These are phyloP conservation scores for Ramphastos sulfuratus DNA, from an alignment of 2,113 vertebrate species.

Conservation along the genomic window DNA sequence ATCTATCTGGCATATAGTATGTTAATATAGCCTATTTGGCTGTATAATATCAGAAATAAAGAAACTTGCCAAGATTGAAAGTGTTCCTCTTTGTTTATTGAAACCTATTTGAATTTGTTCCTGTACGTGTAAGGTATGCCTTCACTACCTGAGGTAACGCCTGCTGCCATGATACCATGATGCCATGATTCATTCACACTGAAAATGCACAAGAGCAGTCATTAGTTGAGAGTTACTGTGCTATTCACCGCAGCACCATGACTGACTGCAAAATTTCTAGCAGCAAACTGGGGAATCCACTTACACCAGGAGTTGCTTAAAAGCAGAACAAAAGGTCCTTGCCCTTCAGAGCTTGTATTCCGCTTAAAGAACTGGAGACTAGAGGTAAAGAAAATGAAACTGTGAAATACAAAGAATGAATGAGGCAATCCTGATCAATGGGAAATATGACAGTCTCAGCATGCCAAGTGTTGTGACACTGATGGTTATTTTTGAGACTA, in stretches of 20 bases:
- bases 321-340: background rate
- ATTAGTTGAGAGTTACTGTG: background rate
- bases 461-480: background rate
- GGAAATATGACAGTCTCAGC: background rate
- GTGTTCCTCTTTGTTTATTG: background rate
- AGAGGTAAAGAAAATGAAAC: background rate
- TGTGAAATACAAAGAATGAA: background rate
- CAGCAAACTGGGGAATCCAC: background rate
- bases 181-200: background rate
- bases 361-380: background rate
- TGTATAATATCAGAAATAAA: background rate
- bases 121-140: background rate
- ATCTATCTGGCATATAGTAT: background rate
- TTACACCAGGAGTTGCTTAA: background rate
- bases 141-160: background rate
- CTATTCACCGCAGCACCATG: background rate
- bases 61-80: background rate
- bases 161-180: background rate
- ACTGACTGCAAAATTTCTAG: background rate
- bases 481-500: background rate
- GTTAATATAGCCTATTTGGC: background rate
- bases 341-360: rapidly evolving
- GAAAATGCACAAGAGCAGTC: background rate
- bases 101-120: background rate
- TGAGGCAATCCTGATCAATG: rapidly evolving